These are phyloP conservation scores for Tympanoctomys barrerae DNA, from an alignment of 2,797 vertebrate genomes.

Conservation along the genomic window DNA sequence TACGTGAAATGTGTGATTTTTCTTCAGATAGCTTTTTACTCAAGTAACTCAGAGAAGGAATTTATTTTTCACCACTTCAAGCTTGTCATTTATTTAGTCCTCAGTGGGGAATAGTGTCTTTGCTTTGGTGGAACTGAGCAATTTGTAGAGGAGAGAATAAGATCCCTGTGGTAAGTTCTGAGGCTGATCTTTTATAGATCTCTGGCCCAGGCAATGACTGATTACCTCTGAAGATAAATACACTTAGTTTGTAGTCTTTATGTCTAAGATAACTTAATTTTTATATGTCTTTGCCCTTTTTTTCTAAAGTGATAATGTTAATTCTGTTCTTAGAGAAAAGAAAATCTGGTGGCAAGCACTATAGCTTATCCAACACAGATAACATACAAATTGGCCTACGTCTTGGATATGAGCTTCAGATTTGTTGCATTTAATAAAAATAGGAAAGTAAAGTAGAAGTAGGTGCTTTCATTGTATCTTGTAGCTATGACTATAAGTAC, in stretches of 20 bases:
- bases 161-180: slow-evolving; percentile 70
- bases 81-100: slow-evolving; percentile 82
- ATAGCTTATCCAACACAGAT: background rate
- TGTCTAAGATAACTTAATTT: slow-evolving; percentile 69
- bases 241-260: slow-evolving; percentile 62
- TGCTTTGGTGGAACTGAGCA: slow-evolving; percentile 77
- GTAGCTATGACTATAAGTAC: background rate
- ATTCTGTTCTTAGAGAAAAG: slow-evolving; percentile 61
- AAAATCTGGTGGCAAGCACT: slow-evolving; percentile 50
- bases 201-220: slow-evolving; percentile 54
- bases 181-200: slow-evolving; percentile 68
- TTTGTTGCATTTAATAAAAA: background rate
- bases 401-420: background rate
- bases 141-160: slow-evolving; percentile 77
- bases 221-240: slow-evolving; percentile 76
- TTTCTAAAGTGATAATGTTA: slow-evolving; percentile 54
- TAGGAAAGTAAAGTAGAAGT: slow-evolving; percentile 1
- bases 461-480: background rate
- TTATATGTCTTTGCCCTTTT: slow-evolving; percentile 42
- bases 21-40: slow-evolving; percentile 66
- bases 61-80: slow-evolving; percentile 79
- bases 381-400: background rate
- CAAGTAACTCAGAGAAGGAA: slow-evolving; percentile 69
- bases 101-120: slow-evolving; percentile 80
- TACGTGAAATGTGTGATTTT: slow-evolving; percentile 62